Percentiles rank a stretch among this genome's conserved stretches.
Conservation (phyloP, 2,113 vertebrate species). For the Coreoperca whiteheadi region DNA sequence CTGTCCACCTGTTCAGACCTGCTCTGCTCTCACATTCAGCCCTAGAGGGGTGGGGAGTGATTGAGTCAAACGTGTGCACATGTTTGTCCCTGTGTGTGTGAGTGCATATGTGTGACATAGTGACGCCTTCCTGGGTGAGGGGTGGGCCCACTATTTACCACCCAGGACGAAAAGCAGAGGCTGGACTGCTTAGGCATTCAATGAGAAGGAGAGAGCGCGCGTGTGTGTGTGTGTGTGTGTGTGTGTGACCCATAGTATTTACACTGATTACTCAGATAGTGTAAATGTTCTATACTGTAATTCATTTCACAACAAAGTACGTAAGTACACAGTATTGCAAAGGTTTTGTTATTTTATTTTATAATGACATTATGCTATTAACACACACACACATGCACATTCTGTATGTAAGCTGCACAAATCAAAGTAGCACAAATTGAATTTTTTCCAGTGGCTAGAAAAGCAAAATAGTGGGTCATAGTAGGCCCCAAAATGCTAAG, state of each 20-base stretch:
- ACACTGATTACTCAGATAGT: conserved; percentile 7
- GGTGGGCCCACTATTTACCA: conserved; percentile 66
- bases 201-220: conserved; percentile 16
- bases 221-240: conserved; percentile 18
- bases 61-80: conserved; percentile 44
- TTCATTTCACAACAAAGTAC: not conserved
- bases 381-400: not conserved
- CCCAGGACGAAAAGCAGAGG: conserved; percentile 69
- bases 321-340: not conserved
- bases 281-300: not conserved
- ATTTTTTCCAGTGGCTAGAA: not conserved
- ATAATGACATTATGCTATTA: not conserved
- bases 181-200: conserved; percentile 33
- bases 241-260: not conserved
- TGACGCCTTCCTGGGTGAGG: conserved; percentile 65
- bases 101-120: conserved; percentile 33
- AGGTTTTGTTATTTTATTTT: not conserved
- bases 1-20: conserved; percentile 78
- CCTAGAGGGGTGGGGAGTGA: conserved; percentile 50
- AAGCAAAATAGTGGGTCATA: not conserved
- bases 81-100: conserved; percentile 6
- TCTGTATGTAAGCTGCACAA: not conserved
- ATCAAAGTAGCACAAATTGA: not conserved
- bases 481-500: not conserved
- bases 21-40: conserved; percentile 64